Evolutionary conservation across 2,888 invertebrate genomes (phyloP).

Genomic region (Salpingus planirostris): DNA sequence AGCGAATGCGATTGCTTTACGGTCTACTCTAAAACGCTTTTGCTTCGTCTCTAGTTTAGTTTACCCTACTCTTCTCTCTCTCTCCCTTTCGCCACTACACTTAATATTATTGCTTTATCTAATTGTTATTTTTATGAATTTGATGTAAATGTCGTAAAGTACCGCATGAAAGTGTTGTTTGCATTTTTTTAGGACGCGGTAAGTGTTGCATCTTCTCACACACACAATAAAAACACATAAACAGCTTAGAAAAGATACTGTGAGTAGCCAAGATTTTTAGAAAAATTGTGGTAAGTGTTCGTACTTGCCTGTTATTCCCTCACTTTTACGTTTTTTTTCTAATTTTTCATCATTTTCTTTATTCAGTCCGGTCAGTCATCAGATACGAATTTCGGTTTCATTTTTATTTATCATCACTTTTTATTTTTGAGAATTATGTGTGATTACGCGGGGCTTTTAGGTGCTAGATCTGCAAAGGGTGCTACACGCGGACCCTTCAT

Average conservation of each 20-base stretch:
- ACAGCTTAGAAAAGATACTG: constrained; percentile 20
- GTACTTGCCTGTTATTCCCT: constrained; percentile 8
- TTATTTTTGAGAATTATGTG: constrained; percentile 25
- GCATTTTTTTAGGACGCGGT: constrained; percentile 45
- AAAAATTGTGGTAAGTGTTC: constrained; percentile 30
- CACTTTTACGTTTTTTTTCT: constrained; percentile 2
- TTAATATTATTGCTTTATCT: too few relatives aligned
- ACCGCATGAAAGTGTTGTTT: constrained; percentile 40
- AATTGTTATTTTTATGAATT: constrained; percentile 3
- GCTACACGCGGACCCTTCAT: constrained; percentile 64
- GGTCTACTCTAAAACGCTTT: too few relatives aligned
- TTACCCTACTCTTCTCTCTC: too few relatives aligned
- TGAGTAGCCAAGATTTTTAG: constrained; percentile 30
- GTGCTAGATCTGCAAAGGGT: constrained; percentile 74
- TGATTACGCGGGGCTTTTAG: constrained; percentile 47
- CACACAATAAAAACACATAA: too few relatives aligned
- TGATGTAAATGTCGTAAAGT: constrained; percentile 23
- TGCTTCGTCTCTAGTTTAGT: too few relatives aligned
- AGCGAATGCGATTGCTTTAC: too few relatives aligned
- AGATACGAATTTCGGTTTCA: constrained; percentile 3
- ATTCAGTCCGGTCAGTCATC: too few relatives aligned
- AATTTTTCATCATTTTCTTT: constrained; percentile 2
- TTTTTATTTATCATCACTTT: constrained; percentile 3
- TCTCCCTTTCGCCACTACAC: too few relatives aligned
- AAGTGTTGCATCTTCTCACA: constrained; percentile 35